Base-by-base conservation (phyloP, 2,888 invertebrate genomes). In the Hypolimnas misippus region DNA sequence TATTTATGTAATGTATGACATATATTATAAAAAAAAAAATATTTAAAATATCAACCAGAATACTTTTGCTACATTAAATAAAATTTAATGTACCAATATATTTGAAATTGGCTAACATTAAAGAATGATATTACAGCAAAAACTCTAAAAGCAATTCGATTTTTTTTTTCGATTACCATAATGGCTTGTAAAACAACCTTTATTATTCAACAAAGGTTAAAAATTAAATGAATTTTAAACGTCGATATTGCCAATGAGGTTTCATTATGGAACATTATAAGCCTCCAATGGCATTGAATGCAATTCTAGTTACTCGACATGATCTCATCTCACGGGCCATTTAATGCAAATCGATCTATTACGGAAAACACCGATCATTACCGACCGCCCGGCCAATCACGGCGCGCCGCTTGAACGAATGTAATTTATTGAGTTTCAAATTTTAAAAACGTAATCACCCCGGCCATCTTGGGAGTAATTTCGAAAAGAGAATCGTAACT, bases 261-360 rank as follows among this genome's bases (percentile, higher is more conserved):
- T 40, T 42, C 7, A 46, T 56, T 31, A 33, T 42, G 33, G 17
- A 16, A 29, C 6, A 49, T 49, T 49, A 49, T 29, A 49, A 49
- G 8, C n/a, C n/a, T 21, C 19, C 25, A 14, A 49, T 31, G 17
- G 73, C 79, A 82, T 83, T 79, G 77, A 79, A 77, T 71, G 76
- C 77, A 76, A 79, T 79, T 79, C 71, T 73, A 78, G 81, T 86
- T 89, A 84, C 70, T 62, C 77, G 70, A 78, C 76, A 82, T 82
- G 80, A 83, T 83, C 86, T 87, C 87, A 89, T 89, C 87, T 81
- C 85, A 89, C 78, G 88, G 84, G 76, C 76, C 86, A 88, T 90
- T 89, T 87, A 89, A 90, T 86, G 83, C 88, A 87, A 89, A 90
- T 89, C 87, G 87, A 86, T 87, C 84, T 84, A 87, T 87, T 86